Conservation (phyloP, 1,140 invertebrate genomes). For the Bombus consobrinus region DNA sequence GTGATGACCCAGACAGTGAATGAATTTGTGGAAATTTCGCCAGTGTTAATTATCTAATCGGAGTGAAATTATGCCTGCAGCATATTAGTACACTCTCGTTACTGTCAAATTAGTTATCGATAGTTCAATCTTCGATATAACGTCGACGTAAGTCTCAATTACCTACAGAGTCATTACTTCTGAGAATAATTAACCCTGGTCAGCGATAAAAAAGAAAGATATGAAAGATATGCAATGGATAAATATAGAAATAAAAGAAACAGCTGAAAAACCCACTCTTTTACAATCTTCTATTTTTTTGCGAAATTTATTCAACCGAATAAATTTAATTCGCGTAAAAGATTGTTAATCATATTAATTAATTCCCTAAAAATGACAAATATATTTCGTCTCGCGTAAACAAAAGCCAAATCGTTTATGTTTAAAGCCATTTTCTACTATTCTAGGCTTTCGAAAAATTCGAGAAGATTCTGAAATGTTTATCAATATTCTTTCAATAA, state of each 20-base stretch:
- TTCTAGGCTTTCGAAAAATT: too few species aligned
- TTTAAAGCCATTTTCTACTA: too few species aligned
- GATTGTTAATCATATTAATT: too few species aligned
- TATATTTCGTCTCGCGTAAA: too few species aligned
- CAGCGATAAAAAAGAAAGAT: neutral
- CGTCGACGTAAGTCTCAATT: neutral
- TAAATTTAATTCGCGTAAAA: too few species aligned
- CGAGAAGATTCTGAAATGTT: too few species aligned
- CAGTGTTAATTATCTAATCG: constrained; percentile 25
- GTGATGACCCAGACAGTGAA: neutral
- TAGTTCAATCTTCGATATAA: constrained; percentile 19
- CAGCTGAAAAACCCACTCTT: neutral
- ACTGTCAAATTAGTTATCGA: constrained; percentile 16
- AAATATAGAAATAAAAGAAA: neutral
- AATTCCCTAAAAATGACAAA: too few species aligned
- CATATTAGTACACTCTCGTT: constrained; percentile 26
- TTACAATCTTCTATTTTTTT: neutral
- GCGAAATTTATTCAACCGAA: too few species aligned
- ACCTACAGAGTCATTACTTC: neutral
- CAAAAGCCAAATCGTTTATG: too few species aligned
- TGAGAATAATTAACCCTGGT: neutral
- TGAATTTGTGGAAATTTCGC: constrained; percentile 21
- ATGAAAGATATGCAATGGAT: neutral
- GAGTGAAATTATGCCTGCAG: constrained; percentile 20
- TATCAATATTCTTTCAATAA: too few species aligned